Percentiles rank a stretch among this genome's conserved stretches.
These are phyloP conservation scores for Acromyrmex echinatior DNA, from an alignment of 1,140 invertebrate genomes.

Conservation along the genomic window DNA sequence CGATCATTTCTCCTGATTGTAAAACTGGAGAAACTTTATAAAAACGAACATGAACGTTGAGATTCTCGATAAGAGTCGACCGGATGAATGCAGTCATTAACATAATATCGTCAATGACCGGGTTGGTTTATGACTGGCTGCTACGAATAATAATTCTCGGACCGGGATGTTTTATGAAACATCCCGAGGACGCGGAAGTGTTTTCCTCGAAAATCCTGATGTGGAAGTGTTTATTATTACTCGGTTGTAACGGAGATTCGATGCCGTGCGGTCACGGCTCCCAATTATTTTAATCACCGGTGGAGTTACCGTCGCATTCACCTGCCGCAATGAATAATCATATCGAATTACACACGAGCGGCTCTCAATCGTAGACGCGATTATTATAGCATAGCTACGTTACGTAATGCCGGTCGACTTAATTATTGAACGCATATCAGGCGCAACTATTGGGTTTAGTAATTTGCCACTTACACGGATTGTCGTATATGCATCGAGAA, in stretches of 20 bases:
- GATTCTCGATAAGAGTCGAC: slow-evolving; percentile 58
- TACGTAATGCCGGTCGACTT: slow-evolving; percentile 76
- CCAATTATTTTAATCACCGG: slow-evolving; percentile 78
- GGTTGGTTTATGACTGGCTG: slow-evolving; percentile 43
- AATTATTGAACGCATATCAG: slow-evolving; percentile 77
- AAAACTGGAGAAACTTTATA: not conserved
- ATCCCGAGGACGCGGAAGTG: not conserved
- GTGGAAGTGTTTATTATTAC: slow-evolving; percentile 72
- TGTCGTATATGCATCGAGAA: slow-evolving; percentile 70
- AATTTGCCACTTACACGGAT: slow-evolving; percentile 77
- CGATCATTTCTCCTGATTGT: not conserved
- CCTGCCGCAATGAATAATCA: slow-evolving; percentile 79
- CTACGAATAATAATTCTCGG: slow-evolving; percentile 11
- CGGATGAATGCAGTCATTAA: slow-evolving; percentile 59
- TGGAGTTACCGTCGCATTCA: slow-evolving; percentile 76
- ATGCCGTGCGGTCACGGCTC: slow-evolving; percentile 67
- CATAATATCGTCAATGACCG: slow-evolving; percentile 58
- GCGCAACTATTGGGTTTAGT: slow-evolving; percentile 76
- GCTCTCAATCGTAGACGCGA: slow-evolving; percentile 77
- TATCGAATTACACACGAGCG: slow-evolving; percentile 78
- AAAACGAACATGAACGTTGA: slow-evolving; percentile 42
- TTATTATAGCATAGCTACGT: slow-evolving; percentile 76
- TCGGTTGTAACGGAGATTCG: slow-evolving; percentile 67
- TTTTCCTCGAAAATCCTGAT: slow-evolving; percentile 52
- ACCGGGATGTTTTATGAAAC: not conserved